Base-by-base conservation (phyloP, 2,888 invertebrate genomes). In the Sturmia bella region DNA sequence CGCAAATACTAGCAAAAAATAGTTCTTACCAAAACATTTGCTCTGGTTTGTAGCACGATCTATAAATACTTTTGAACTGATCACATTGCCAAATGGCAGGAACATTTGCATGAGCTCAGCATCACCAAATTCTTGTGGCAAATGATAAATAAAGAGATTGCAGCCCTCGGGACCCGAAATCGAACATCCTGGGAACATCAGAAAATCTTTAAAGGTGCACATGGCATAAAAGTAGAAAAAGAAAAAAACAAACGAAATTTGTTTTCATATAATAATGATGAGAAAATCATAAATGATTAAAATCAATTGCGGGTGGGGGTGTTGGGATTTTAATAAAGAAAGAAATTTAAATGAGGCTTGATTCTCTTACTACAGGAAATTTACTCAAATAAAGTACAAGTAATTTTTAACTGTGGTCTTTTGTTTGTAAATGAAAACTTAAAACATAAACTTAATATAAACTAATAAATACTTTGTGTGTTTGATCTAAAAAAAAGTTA, bases 71-170 rank as follows among this genome's bases (percentile, higher is more conserved):
- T 99, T 99, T 92, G 99, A 99, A 93, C 98, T 98, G 93, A 99
- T 99, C 91, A 99, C 99, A 92, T 97, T 98, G 88, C 99, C 99
- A 92, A 99, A 99, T 84, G 99, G 99, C 91, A 99, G 94, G 93
- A 99, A 99, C 99, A 99, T 99, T 93, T 99, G 99, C 95, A 99
- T 99, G 91, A 99, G 95, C 92, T 99, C 99, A 84, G 96, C 95
- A 92, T 99, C 99, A 78, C 99, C 99, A 91, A 99, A 99, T 93
- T 99, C 99, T 93, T 99, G 99, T 87, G 99, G 99, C 92, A 99
- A 95, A 93, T 99, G 99, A 93, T 99, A 99, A 93, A 99, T 99
- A 94, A 99, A 99, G 89, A 99, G 95, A 93, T 99, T 99, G 94
- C 99, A 99, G 91, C 99, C 99, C 93, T 99, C 99, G 87, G 99